A percentile compares a stretch with the other conserved stretches of the same genome.
Evolutionary conservation across 2,888 invertebrate genomes (phyloP).

Genomic region (Tubulanus polymorphus): DNA sequence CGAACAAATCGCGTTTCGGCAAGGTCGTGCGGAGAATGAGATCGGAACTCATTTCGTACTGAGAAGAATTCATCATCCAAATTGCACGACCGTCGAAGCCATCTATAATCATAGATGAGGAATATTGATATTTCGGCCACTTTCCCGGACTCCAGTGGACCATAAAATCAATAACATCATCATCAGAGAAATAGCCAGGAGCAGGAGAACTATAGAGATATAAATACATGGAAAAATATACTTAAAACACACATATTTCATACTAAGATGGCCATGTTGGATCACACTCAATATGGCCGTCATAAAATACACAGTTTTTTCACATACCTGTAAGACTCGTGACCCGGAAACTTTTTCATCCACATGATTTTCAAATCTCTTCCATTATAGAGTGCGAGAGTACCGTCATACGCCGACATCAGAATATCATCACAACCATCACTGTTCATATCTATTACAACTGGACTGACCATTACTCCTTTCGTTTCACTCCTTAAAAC

Average conservation of each 20-base stretch:
- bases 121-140: slow-evolving; percentile 35
- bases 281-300: neutral
- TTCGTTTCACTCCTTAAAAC: slow-evolving; percentile 22
- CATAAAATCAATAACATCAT: slow-evolving; percentile 43
- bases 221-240: neutral
- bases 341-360: slow-evolving; percentile 32
- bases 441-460: slow-evolving; percentile 38
- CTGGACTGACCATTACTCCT: slow-evolving; percentile 48
- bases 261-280: too few species aligned
- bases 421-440: slow-evolving; percentile 46
- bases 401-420: slow-evolving; percentile 42
- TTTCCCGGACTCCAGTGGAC: slow-evolving; percentile 35
- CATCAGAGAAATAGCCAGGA: slow-evolving; percentile 46
- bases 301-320: neutral
- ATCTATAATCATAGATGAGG: slow-evolving; percentile 35
- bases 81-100: slow-evolving; percentile 35
- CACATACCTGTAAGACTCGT: slow-evolving; percentile 43
- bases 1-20: slow-evolving; percentile 32
- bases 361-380: slow-evolving; percentile 35
- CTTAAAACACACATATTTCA: too few species aligned
- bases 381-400: slow-evolving; percentile 37
- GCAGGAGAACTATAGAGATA: slow-evolving; percentile 32
- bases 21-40: slow-evolving; percentile 31
- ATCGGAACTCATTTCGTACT: slow-evolving; percentile 38
- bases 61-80: slow-evolving; percentile 32